Conservation (phyloP, 2,797 vertebrate species). For the Falco novaeseelandiae region DNA sequence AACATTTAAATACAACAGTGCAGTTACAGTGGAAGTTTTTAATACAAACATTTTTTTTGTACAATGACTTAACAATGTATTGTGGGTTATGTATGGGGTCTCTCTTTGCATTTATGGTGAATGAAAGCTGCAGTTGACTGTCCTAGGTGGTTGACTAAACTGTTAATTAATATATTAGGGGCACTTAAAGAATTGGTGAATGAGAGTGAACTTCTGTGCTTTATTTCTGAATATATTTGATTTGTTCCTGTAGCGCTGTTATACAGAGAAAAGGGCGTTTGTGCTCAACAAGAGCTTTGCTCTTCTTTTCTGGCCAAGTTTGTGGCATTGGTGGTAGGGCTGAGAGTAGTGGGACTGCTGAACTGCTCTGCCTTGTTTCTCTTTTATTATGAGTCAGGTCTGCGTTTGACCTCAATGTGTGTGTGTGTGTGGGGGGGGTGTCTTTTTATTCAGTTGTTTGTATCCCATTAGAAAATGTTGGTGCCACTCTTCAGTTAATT, state of each 20-base stretch:
- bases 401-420: accelerated
- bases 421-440: no score
- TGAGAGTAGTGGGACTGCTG: background rate
- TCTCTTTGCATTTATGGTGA: background rate
- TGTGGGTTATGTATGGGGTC: background rate
- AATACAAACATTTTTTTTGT: background rate
- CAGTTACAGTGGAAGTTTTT: background rate
- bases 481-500: background rate
- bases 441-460: background rate
- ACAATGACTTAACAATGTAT: background rate
- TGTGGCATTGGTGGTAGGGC: background rate
- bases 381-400: background rate
- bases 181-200: background rate
- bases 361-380: background rate
- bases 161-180: background rate
- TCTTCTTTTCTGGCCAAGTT: background rate
- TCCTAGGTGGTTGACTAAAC: background rate
- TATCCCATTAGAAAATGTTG: background rate
- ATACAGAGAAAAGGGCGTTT: background rate
- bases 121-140: background rate
- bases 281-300: background rate
- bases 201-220: background rate
- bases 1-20: slow-evolving; percentile 5
- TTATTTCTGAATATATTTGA: background rate
- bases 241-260: background rate